A percentile compares a stretch with the other conserved stretches of the same genome.
These are phyloP conservation scores for Tetragonula carbonaria DNA, from an alignment of 2,888 invertebrate genomes.

Conservation along the genomic window DNA sequence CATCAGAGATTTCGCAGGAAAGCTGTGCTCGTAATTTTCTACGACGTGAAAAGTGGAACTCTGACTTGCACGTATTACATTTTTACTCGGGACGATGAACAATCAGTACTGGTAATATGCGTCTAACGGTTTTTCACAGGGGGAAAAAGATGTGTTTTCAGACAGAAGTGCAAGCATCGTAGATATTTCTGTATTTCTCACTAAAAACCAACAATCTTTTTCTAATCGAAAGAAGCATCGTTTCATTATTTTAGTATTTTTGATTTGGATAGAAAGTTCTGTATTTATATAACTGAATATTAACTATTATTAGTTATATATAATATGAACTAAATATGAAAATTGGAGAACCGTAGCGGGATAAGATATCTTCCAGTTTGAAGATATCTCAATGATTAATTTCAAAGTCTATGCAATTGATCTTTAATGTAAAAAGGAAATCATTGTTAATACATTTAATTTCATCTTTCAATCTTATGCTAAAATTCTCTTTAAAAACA, in stretches of 20 bases:
- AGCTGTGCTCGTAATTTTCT: slow-evolving; percentile 31
- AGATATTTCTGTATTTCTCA: not conserved
- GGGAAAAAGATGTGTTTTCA: not conserved
- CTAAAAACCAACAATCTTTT: not conserved
- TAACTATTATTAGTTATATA: too few relatives aligned
- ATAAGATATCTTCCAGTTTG: too few relatives aligned
- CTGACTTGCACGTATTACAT: slow-evolving; percentile 36
- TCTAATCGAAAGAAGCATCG: not conserved
- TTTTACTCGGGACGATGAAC: slow-evolving; percentile 20
- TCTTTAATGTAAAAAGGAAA: too few relatives aligned
- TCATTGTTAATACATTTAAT: too few relatives aligned
- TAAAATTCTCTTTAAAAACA: too few relatives aligned
- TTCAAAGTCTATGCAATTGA: too few relatives aligned
- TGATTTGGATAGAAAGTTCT: not conserved
- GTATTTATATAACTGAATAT: too few relatives aligned
- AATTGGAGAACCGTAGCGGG: too few relatives aligned
- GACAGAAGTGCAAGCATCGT: not conserved
- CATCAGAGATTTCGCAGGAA: slow-evolving; percentile 19
- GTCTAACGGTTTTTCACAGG: slow-evolving; percentile 18
- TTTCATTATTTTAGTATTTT: not conserved
- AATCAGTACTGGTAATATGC: slow-evolving; percentile 13
- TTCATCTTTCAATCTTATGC: too few relatives aligned
- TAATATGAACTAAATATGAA: too few relatives aligned
- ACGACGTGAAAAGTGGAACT: slow-evolving; percentile 48
- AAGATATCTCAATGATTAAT: too few relatives aligned